These are phyloP conservation scores for Montipora cactus DNA, from an alignment of 64 coral and sea anemone genomes.

Conservation along the genomic window DNA sequence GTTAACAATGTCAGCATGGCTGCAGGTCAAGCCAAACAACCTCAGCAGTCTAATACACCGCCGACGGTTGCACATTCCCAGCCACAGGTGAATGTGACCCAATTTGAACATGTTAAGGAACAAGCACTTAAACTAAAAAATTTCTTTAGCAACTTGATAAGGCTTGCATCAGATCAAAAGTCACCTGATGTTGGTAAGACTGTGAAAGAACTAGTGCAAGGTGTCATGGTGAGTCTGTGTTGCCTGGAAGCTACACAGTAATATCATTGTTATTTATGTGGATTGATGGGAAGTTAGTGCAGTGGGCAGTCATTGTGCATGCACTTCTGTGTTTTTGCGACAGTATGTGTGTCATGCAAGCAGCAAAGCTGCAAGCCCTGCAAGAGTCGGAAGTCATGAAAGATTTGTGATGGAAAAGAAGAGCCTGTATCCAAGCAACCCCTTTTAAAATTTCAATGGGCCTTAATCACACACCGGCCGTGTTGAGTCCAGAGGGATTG, in stretches of 20 bases:
- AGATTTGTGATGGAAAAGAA: too few relatives aligned
- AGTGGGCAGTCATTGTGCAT: too few relatives aligned
- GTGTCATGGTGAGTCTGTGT: conserved; percentile 84
- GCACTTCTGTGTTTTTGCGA: too few relatives aligned
- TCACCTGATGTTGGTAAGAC: conserved; percentile 89
- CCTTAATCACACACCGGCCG: too few relatives aligned
- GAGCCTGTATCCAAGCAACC: too few relatives aligned
- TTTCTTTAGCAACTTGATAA: conserved; percentile 90
- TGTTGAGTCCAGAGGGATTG: too few relatives aligned
- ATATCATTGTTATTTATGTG: not conserved
- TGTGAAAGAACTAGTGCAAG: conserved; percentile 95
- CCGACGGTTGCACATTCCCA: conserved; percentile 52
- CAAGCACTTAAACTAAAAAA: conserved; percentile 87
- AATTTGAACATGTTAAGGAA: conserved; percentile 85
- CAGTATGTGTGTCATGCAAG: too few relatives aligned
- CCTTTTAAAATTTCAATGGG: too few relatives aligned
- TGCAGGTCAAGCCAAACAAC: conserved; percentile 8
- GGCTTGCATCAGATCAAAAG: conserved; percentile 92
- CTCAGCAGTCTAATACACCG: conserved; percentile 9
- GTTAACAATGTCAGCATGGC: conserved; percentile 23
- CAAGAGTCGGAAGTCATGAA: too few relatives aligned
- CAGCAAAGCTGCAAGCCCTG: too few relatives aligned
- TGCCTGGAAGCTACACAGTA: not conserved
- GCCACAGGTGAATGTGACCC: conserved; percentile 66
- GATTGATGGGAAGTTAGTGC: too few relatives aligned